Percentiles rank a stretch among this genome's conserved stretches.
These are phyloP conservation scores for Hippocampus mohnikei DNA, from an alignment of 2,113 vertebrate species.

Conservation along the genomic window DNA sequence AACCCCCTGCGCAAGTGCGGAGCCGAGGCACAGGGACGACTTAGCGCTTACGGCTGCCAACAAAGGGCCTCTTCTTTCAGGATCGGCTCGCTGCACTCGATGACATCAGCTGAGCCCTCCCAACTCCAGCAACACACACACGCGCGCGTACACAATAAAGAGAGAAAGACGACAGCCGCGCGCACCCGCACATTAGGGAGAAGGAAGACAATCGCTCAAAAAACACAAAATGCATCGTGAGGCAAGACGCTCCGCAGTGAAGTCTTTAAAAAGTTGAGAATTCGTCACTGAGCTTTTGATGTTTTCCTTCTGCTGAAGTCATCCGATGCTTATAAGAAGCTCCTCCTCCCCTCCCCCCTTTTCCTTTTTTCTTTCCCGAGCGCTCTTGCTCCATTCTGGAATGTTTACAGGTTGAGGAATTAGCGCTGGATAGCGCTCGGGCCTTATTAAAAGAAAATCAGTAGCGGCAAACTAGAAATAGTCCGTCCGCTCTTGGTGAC, in stretches of 20 bases:
- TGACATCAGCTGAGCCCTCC: slow-evolving; percentile 87
- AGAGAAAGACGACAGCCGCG: slow-evolving; percentile 53
- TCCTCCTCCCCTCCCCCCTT: slow-evolving; percentile 40
- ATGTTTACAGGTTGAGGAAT: slow-evolving; percentile 64
- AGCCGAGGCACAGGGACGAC: slow-evolving; percentile 70
- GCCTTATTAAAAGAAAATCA: slow-evolving; percentile 29
- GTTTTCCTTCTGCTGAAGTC: slow-evolving; percentile 44
- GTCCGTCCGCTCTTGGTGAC: not conserved
- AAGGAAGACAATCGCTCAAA: slow-evolving; percentile 42
- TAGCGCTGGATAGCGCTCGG: slow-evolving; percentile 26
- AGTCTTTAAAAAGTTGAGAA: slow-evolving; percentile 3
- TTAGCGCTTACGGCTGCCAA: slow-evolving; percentile 78
- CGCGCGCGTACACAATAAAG: slow-evolving; percentile 13
- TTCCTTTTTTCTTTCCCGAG: slow-evolving; percentile 2
- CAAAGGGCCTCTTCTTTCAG: slow-evolving; percentile 93
- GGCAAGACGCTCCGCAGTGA: slow-evolving; percentile 6
- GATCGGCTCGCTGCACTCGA: slow-evolving; percentile 76
- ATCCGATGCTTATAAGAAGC: slow-evolving; percentile 44
- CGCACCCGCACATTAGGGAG: slow-evolving; percentile 23
- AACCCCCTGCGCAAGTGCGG: slow-evolving; percentile 36
- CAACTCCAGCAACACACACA: slow-evolving; percentile 70
- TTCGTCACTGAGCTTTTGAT: slow-evolving; percentile 1
- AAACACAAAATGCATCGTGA: slow-evolving; percentile 13
- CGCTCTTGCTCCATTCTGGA: slow-evolving; percentile 28
- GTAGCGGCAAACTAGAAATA: not conserved